Evolutionary conservation across 2,113 vertebrate genomes (phyloP), one percentile per base, ranked within the genome.

Genomic region (Ceuthmochares aereus): DNA sequence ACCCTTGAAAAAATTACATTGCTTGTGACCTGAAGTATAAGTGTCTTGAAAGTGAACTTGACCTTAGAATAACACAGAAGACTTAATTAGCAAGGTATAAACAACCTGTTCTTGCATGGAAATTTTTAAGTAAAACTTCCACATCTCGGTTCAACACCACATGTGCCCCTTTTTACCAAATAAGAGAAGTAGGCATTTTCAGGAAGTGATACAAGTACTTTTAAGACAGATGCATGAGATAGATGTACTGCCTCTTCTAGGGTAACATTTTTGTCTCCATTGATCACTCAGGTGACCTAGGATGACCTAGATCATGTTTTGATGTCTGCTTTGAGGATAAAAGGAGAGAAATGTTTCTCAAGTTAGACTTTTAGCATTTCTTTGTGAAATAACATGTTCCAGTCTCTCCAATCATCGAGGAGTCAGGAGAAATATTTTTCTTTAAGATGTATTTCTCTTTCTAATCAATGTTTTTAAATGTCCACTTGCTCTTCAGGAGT

Each of bases 211-310:
- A 29, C 2, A 23, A 16, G 11, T 83, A 63, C 83, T 90, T 95
- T 83, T 74, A 88, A 84, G 76, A 77, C 17, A 90, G 42, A 70
- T 36, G 4, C 49, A 11, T n/a, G 25, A 95, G 55, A 81, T 26
- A 80, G 20, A 63, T 59, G 45, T 42, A 21, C 11, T 42, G n/a
- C 18, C 7, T 77, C 80, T 84, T 78, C 40, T 27, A 34, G 86
- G 32, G n/a, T 47, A 37, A 59, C 21, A 42, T 84, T 92, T 80
- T 86, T 81, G 67, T 72, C 51, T 84, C 23, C 64, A 89, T 55
- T 87, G 90, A 92, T 92, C 75, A 88, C 55, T 68, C 62, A 37
- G 34, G 47, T 89, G 79, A 90, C 79, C 90, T 77, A 88, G 43
- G 26, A 70, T 70, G 79, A 94, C 59, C 55, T 70, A 83, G 49